phyloP scores from a whole-genome alignment of 1,140 invertebrate genomes.

The Campoletis sonorensis region DNA sequence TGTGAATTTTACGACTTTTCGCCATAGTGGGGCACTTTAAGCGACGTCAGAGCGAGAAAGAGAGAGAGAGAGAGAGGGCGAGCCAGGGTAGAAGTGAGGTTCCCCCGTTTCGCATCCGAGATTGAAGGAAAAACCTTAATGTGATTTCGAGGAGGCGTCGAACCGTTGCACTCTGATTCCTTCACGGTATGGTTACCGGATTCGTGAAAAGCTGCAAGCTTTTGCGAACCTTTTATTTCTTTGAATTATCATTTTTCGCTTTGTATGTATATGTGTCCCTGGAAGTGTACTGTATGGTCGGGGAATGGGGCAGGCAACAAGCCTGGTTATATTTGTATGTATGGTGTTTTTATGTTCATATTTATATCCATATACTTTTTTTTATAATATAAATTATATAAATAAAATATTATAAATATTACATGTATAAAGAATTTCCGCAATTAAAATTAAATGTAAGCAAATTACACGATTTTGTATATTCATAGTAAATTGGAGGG shows the following conservation, averaged over 20 bases:
- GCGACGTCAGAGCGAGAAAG: not conserved
- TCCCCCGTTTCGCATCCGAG: not conserved
- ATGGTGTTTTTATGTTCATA: too few relatives aligned
- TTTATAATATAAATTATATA: too few relatives aligned
- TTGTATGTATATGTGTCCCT: not conserved
- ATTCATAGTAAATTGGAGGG: too few relatives aligned
- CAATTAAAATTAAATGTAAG: too few relatives aligned
- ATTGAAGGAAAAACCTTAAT: conserved; percentile 46
- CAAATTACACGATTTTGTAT: too few relatives aligned
- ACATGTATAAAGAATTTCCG: too few relatives aligned
- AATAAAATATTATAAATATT: too few relatives aligned
- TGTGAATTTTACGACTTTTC: conserved; percentile 38
- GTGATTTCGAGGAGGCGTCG: conserved; percentile 43
- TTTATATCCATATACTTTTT: too few relatives aligned
- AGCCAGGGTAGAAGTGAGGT: too few relatives aligned
- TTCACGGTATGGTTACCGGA: conserved; percentile 23
- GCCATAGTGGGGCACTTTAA: not conserved
- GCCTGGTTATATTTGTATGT: too few relatives aligned
- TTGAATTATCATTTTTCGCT: conserved; percentile 38
- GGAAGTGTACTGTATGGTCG: not conserved
- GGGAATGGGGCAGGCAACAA: too few relatives aligned
- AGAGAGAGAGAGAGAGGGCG: conserved; percentile 5
- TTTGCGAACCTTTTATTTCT: conserved; percentile 9
- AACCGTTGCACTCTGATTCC: conserved; percentile 37
- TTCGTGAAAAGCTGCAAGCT: conserved; percentile 30